A percentile compares a stretch with the other conserved stretches of the same genome.
These are phyloP conservation scores for Brotula barbata DNA, from an alignment of 2,797 vertebrate genomes.

Conservation along the genomic window DNA sequence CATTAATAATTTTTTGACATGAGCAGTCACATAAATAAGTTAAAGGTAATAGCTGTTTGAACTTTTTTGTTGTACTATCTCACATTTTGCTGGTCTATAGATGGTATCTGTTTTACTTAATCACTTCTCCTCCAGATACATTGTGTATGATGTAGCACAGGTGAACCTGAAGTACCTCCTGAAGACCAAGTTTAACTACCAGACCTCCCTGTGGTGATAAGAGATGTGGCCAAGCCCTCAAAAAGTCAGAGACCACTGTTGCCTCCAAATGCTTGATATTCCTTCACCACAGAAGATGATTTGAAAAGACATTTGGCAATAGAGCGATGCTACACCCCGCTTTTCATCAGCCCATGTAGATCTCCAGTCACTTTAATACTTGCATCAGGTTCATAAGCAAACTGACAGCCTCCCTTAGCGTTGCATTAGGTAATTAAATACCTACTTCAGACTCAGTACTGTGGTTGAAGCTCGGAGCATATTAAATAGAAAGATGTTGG, in stretches of 20 bases:
- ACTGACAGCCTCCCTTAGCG: conserved; percentile 35
- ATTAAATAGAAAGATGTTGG: conserved; percentile 18
- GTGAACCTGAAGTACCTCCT: conserved; percentile 96
- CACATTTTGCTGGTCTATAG: neutral
- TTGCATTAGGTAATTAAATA: conserved; percentile 45
- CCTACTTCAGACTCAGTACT: conserved; percentile 25
- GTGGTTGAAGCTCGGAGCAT: conserved; percentile 16
- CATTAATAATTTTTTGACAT: too few relatives aligned
- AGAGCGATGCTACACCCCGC: conserved; percentile 24
- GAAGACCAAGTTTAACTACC: conserved; percentile 98
- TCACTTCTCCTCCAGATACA: conserved; percentile 84
- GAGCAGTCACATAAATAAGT: too few relatives aligned
- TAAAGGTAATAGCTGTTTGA: too few relatives aligned
- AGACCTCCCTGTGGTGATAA: conserved; percentile 92
- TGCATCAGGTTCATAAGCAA: conserved; percentile 47
- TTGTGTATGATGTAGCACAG: conserved; percentile 95
- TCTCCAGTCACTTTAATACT: conserved; percentile 60
- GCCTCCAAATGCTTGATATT: conserved; percentile 44
- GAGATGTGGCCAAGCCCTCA: neutral
- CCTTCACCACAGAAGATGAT: conserved; percentile 40
- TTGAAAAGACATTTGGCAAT: conserved; percentile 26
- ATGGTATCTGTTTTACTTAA: conserved; percentile 77
- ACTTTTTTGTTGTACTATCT: too few relatives aligned
- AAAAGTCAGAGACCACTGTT: conserved; percentile 40
- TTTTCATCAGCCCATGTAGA: conserved; percentile 42